phyloP scores from a whole-genome alignment of 2,113 vertebrate species.

The Nothobranchius furzeri region DNA sequence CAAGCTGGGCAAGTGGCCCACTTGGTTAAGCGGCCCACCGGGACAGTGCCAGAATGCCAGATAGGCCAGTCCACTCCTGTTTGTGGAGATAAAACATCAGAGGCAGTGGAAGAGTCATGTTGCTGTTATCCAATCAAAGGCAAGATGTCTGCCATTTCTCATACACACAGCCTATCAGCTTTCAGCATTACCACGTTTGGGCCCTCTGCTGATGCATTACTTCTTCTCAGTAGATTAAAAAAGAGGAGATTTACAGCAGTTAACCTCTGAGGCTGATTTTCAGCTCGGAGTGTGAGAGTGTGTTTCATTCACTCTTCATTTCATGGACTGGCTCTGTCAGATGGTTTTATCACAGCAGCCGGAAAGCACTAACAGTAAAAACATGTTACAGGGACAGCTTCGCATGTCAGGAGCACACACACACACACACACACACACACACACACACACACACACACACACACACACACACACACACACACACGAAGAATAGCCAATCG shows the following conservation, averaged over 20 bases:
- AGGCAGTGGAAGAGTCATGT: too few relatives aligned
- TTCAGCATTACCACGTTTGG: slow-evolving; percentile 18
- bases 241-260: not conserved
- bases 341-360: slow-evolving; percentile 12
- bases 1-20: too few relatives aligned
- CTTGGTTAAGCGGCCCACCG: too few relatives aligned
- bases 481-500: slow-evolving; percentile 9
- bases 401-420: not conserved
- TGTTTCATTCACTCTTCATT: slow-evolving; percentile 8
- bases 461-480: slow-evolving; percentile 15
- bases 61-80: too few relatives aligned
- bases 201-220: slow-evolving; percentile 20
- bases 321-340: slow-evolving; percentile 22
- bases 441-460: not conserved
- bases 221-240: slow-evolving; percentile 17
- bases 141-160: slow-evolving; percentile 6
- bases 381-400: not conserved
- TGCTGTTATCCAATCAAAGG: too few relatives aligned
- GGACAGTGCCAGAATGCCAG: too few relatives aligned
- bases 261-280: slow-evolving; percentile 28
- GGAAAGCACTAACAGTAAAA: slow-evolving; percentile 2
- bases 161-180: slow-evolving; percentile 39
- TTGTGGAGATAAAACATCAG: too few relatives aligned
- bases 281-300: slow-evolving; percentile 5
- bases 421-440: too few relatives aligned